A percentile compares a stretch with the other conserved stretches of the same genome.
phyloP scores from a whole-genome alignment of 2,888 invertebrate genomes.

The Agrochola litura region DNA sequence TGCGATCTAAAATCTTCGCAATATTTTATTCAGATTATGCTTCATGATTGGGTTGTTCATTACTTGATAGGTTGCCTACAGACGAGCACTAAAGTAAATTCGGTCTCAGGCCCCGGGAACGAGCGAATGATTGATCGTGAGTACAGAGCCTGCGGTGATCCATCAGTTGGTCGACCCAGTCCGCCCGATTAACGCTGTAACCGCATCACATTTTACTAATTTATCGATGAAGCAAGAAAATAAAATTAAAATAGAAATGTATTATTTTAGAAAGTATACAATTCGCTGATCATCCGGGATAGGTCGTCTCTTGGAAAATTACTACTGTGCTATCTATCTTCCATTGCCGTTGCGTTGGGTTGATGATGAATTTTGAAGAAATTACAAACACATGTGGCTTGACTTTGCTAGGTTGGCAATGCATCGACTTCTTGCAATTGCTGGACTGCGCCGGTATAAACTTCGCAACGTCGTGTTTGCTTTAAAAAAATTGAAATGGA shows the following conservation, averaged over 20 bases:
- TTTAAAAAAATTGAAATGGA: background rate
- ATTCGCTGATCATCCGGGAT: background rate
- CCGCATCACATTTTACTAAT: conserved; percentile 51
- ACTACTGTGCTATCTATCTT: too few species aligned
- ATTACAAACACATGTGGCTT: too few species aligned
- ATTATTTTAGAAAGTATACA: background rate
- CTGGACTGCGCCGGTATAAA: background rate
- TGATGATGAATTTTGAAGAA: background rate
- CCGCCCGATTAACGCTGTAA: conserved; percentile 54
- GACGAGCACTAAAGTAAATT: conserved; percentile 60
- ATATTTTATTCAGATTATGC: conserved; percentile 22
- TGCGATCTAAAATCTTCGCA: background rate
- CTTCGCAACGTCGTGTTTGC: background rate
- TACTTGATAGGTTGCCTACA: conserved; percentile 61
- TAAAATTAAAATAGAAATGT: conserved; percentile 6
- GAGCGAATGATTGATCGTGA: conserved; percentile 78
- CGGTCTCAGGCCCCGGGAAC: conserved; percentile 54
- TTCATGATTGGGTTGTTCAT: conserved; percentile 39
- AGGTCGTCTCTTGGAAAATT: background rate
- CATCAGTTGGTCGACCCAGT: conserved; percentile 69
- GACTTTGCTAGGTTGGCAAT: background rate
- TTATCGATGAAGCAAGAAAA: conserved; percentile 38
- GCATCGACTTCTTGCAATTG: background rate
- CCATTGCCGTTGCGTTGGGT: too few species aligned
- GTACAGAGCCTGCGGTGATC: conserved; percentile 74